Conservation (phyloP, 2,113 vertebrate genomes). For the Salvelinus alpinus region DNA sequence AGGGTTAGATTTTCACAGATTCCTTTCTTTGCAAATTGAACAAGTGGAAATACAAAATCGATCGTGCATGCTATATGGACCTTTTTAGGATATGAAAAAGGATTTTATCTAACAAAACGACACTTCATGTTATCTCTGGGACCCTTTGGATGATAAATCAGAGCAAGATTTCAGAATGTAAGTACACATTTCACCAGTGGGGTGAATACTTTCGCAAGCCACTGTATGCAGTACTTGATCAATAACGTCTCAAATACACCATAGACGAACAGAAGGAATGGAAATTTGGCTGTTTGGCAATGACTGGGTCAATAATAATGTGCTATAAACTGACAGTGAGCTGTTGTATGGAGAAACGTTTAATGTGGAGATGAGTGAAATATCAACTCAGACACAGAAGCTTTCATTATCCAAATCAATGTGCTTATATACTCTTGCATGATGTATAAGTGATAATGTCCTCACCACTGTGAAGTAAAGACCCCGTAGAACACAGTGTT, state of each 20-base stretch:
- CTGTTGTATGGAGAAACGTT: background rate
- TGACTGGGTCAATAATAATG: background rate
- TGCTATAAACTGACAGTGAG: conserved; percentile 9
- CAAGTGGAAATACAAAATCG: no score
- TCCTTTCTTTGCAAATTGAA: no score
- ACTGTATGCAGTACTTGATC: background rate
- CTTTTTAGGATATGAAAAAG: no score
- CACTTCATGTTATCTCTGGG: no score
- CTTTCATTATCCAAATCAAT: background rate
- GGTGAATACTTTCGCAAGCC: no score
- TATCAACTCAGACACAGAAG: background rate
- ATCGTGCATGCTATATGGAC: no score
- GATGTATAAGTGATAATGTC: background rate
- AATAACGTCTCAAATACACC: background rate
- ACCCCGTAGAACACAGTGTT: conserved; percentile 89
- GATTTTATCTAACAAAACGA: no score
- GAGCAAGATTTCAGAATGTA: no score
- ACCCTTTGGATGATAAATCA: no score
- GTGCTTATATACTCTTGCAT: background rate
- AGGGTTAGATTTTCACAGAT: no score
- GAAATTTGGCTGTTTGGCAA: background rate
- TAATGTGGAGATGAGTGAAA: background rate
- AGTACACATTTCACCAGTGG: no score
- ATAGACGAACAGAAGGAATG: background rate
- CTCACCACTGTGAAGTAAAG: conserved; percentile 95